phyloP scores from a whole-genome alignment of 2,113 vertebrate genomes.

The Phaetusa simplex region DNA sequence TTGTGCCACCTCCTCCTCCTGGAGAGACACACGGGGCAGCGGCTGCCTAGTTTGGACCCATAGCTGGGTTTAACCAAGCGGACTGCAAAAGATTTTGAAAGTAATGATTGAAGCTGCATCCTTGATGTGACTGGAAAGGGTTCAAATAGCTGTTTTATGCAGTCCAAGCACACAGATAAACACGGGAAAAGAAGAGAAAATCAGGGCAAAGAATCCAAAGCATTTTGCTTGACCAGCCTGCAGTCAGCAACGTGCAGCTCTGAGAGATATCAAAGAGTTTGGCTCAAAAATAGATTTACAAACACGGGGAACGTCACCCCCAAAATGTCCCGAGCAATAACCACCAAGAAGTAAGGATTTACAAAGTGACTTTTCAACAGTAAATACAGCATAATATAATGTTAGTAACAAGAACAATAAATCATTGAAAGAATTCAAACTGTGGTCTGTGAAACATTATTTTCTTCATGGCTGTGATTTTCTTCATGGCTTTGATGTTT shows the following conservation, averaged over 20 bases:
- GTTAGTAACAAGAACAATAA: background rate
- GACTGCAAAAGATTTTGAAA: background rate
- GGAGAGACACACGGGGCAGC: accelerated
- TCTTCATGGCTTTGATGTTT: background rate
- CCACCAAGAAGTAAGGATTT: background rate
- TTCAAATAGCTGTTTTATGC: background rate
- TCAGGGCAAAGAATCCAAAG: background rate
- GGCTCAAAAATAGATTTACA: background rate
- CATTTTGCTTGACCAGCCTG: background rate
- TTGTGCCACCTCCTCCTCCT: background rate
- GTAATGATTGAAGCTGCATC: background rate
- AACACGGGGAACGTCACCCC: background rate
- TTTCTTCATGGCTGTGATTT: background rate
- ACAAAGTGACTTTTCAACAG: background rate
- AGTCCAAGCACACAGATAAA: background rate
- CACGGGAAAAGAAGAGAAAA: accelerated
- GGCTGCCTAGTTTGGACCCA: background rate
- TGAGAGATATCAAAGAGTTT: background rate
- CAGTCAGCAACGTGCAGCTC: background rate
- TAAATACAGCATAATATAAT: background rate
- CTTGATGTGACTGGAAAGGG: background rate
- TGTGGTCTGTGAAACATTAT: background rate
- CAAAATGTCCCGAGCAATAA: background rate
- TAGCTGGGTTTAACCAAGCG: background rate
- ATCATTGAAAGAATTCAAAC: background rate